A percentile compares a stretch with the other conserved stretches of the same genome.
Evolutionary conservation across 1,140 invertebrate genomes (phyloP).

Genomic region (Drosophila nigrodunni): DNA sequence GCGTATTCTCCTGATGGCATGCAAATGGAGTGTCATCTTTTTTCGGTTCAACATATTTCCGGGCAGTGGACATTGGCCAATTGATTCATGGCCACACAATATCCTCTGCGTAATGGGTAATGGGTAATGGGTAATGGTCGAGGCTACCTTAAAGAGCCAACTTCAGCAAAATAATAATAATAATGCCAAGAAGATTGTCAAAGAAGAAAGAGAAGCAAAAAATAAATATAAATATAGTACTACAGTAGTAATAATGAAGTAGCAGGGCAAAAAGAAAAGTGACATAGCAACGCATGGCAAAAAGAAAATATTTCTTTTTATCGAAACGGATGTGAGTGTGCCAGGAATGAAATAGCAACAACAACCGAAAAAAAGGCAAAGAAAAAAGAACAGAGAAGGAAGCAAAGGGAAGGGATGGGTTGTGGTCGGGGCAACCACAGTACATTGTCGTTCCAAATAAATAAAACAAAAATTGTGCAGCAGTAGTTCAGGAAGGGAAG

Average conservation of each 20-base stretch:
- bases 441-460: constrained; percentile 60
- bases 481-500: constrained; percentile 2
- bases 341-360: constrained; percentile 75
- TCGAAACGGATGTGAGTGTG: constrained; percentile 83
- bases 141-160: constrained; percentile 72
- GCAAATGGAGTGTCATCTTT: constrained; percentile 72
- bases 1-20: constrained; percentile 22
- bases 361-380: constrained; percentile 23
- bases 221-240: constrained; percentile 76
- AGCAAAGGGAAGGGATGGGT: neutral
- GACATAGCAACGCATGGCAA: constrained; percentile 71
- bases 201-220: constrained; percentile 28
- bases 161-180: constrained; percentile 75
- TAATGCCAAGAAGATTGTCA: constrained; percentile 2
- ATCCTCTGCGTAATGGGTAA: constrained; percentile 82
- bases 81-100: constrained; percentile 80
- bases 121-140: constrained; percentile 70
- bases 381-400: constrained; percentile 11
- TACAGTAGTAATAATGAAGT: constrained; percentile 73
- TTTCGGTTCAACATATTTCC: constrained; percentile 76
- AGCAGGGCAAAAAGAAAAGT: constrained; percentile 58
- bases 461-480: constrained; percentile 51
- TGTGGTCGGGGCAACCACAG: constrained; percentile 9
- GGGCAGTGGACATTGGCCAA: constrained; percentile 77
- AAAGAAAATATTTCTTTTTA: constrained; percentile 84